Evolutionary conservation across 2,113 vertebrate species (phyloP).

Genomic region (Acrocephalus kingi): DNA sequence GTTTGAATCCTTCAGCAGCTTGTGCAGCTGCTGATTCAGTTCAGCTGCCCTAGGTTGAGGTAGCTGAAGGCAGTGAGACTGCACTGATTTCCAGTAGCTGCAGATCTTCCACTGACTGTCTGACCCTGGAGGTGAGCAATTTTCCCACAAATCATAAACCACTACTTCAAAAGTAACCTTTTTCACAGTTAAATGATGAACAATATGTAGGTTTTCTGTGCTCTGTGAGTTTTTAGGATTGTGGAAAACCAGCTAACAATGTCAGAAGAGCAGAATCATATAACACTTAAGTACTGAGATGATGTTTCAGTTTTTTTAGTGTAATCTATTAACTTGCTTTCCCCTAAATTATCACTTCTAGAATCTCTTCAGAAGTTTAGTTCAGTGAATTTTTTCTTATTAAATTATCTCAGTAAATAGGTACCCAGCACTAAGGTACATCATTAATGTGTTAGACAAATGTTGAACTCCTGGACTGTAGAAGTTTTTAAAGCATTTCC

Average conservation of each 20-base stretch:
- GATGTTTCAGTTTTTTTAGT: background rate
- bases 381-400: background rate
- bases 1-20: background rate
- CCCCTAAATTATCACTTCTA: background rate
- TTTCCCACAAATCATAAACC: background rate
- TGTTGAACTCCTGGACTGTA: background rate
- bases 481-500: background rate
- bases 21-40: accelerated
- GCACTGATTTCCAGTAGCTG: background rate
- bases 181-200: background rate
- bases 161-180: background rate
- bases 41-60: background rate
- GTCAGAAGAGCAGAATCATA: background rate
- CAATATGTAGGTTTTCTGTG: background rate
- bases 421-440: background rate
- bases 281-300: background rate
- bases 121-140: background rate
- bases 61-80: background rate
- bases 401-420: background rate
- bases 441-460: background rate
- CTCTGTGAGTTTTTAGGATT: background rate
- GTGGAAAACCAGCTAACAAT: background rate
- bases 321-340: background rate
- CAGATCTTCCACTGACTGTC: background rate
- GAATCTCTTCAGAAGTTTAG: background rate